Percentiles rank a stretch among this genome's conserved stretches.
Evolutionary conservation across 1,140 invertebrate species (phyloP).

Genomic region (Muscidifurax raptorellus): DNA sequence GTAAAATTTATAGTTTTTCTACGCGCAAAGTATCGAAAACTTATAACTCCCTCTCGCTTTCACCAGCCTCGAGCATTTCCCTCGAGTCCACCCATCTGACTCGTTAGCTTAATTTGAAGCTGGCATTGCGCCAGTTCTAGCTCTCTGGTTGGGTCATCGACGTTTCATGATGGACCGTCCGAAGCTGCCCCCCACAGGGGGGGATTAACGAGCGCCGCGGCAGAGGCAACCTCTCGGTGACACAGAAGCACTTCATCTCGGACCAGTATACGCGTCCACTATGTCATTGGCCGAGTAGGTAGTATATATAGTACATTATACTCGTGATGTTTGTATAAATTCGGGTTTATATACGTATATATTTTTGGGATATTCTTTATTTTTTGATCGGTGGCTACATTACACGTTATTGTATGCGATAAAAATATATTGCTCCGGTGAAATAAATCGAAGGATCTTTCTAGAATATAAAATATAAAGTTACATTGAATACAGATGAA

Average conservation of each 20-base stretch:
- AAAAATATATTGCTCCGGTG: background rate
- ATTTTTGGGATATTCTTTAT: background rate
- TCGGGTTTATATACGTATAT: background rate
- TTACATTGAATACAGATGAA: too few species aligned
- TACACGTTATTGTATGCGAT: background rate
- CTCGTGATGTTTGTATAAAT: background rate
- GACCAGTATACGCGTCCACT: background rate
- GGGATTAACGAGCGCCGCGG: constrained; percentile 51
- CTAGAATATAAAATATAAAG: background rate
- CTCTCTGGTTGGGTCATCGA: constrained; percentile 47
- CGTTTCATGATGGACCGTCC: constrained; percentile 45
- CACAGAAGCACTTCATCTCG: constrained; percentile 47
- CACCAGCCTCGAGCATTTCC: constrained; percentile 22
- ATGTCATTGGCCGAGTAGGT: background rate
- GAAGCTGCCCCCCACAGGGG: constrained; percentile 1
- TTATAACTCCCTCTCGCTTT: background rate
- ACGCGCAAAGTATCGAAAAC: background rate
- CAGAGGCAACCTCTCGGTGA: constrained; percentile 27
- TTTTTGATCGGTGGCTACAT: background rate
- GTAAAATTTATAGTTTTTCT: too few species aligned
- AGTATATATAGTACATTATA: background rate
- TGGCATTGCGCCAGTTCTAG: constrained; percentile 58
- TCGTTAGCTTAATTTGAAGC: constrained; percentile 65
- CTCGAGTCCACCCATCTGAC: constrained; percentile 6
- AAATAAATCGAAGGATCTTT: background rate